These are phyloP conservation scores for Lithodes maja DNA, from an alignment of 2,888 invertebrate species.

Conservation along the genomic window DNA sequence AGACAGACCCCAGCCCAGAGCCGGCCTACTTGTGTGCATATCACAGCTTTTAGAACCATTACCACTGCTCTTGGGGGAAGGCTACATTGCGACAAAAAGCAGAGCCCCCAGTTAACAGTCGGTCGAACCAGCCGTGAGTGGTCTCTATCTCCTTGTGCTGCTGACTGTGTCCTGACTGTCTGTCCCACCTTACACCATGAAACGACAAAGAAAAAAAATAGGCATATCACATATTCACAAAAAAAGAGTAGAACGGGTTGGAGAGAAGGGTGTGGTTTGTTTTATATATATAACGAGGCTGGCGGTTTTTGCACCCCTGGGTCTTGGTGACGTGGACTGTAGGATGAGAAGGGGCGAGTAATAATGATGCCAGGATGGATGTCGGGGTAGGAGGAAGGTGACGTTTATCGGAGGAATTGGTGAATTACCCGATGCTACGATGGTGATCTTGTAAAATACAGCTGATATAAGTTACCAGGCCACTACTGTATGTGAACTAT, in stretches of 20 bases:
- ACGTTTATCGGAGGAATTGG: no score
- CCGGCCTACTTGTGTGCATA: conserved; percentile 57
- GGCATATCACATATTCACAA: conserved; percentile 69
- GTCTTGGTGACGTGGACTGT: not conserved
- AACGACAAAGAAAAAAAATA: conserved; percentile 69
- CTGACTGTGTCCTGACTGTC: conserved; percentile 54
- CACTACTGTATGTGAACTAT: no score
- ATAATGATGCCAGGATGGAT: conserved; percentile 18
- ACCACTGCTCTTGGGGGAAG: conserved; percentile 67
- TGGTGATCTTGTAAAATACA: no score
- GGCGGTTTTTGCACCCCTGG: conserved; percentile 21
- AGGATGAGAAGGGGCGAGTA: not conserved
- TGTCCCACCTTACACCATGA: conserved; percentile 67
- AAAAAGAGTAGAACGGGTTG: conserved; percentile 13
- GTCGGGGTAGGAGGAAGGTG: no score
- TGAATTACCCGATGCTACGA: no score
- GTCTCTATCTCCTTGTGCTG: conserved; percentile 46
- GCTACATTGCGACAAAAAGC: conserved; percentile 63
- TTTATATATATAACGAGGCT: not conserved
- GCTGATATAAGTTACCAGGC: no score
- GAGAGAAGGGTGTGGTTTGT: not conserved
- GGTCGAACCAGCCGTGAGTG: conserved; percentile 74
- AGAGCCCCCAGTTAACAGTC: conserved; percentile 76
- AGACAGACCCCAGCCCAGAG: conserved; percentile 47
- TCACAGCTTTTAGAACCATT: conserved; percentile 61